A percentile compares a stretch with the other conserved stretches of the same genome.
Evolutionary conservation across 2,888 invertebrate species (phyloP).

Genomic region (Arenicola marina): DNA sequence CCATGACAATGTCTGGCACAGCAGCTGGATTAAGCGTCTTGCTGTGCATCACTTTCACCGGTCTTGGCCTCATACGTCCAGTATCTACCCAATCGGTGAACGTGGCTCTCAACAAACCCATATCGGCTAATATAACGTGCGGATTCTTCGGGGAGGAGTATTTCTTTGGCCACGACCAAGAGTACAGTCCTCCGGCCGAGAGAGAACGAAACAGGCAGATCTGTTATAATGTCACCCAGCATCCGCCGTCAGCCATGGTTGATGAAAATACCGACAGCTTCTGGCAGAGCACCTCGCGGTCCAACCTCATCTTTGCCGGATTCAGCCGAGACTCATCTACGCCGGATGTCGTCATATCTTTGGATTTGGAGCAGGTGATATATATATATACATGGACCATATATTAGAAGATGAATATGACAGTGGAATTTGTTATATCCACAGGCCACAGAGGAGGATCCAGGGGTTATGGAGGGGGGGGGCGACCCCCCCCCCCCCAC

Average conservation of each 20-base stretch:
- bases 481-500: no score
- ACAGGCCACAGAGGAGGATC: no score
- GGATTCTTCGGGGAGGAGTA: constrained; percentile 33
- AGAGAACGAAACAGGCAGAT: background rate
- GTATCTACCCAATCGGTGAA: constrained; percentile 28
- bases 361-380: constrained; percentile 40
- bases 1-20: no score
- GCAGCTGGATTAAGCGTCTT: no score
- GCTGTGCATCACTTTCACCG: no score
- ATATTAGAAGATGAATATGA: no score
- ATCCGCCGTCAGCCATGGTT: constrained; percentile 33
- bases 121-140: constrained; percentile 38
- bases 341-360: constrained; percentile 28
- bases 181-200: background rate
- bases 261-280: constrained; percentile 37
- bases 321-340: constrained; percentile 17
- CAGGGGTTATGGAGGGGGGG: no score
- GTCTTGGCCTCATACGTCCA: no score
- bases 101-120: constrained; percentile 38
- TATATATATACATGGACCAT: no score
- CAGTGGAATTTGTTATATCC: no score
- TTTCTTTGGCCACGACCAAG: constrained; percentile 26
- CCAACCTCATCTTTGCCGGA: constrained; percentile 20
- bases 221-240: constrained; percentile 13
- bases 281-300: constrained; percentile 44